Conservation (phyloP, 1,140 invertebrate genomes). For the Schlechtendalia chinensis region DNA sequence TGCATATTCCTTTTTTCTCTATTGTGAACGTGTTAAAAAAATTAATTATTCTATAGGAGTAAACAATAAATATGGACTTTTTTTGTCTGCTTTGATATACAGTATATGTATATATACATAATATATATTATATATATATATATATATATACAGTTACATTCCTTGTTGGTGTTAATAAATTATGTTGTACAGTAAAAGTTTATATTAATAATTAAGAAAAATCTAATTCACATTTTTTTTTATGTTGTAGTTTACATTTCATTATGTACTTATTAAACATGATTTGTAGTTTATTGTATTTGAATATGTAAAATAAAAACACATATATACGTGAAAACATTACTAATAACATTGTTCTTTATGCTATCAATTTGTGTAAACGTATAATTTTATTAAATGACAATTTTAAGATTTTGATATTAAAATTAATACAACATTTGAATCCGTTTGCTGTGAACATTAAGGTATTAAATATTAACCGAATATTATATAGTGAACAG, state of each 20-base stretch:
- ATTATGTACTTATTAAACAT: conserved; percentile 34
- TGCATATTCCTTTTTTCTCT: neutral
- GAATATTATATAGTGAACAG: no score
- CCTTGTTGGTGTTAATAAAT: conserved; percentile 30
- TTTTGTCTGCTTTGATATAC: conserved; percentile 19
- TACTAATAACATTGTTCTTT: neutral
- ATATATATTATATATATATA: neutral
- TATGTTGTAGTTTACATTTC: conserved; percentile 39
- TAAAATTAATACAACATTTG: no score
- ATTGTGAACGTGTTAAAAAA: conserved; percentile 11
- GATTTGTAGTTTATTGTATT: conserved; percentile 43
- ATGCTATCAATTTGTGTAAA: no score
- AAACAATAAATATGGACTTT: neutral
- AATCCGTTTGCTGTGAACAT: no score
- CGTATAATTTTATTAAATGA: no score
- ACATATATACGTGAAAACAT: neutral
- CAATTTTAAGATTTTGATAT: no score
- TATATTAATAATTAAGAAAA: conserved; percentile 24
- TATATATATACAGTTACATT: conserved; percentile 16
- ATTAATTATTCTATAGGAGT: conserved; percentile 8
- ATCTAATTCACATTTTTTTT: conserved; percentile 20
- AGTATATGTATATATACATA: conserved; percentile 2
- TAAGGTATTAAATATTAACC: no score
- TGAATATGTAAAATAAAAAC: conserved; percentile 22
- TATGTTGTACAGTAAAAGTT: conserved; percentile 31